phyloP scores from a whole-genome alignment of 1,140 invertebrate species.

The Heliothis virescens region DNA sequence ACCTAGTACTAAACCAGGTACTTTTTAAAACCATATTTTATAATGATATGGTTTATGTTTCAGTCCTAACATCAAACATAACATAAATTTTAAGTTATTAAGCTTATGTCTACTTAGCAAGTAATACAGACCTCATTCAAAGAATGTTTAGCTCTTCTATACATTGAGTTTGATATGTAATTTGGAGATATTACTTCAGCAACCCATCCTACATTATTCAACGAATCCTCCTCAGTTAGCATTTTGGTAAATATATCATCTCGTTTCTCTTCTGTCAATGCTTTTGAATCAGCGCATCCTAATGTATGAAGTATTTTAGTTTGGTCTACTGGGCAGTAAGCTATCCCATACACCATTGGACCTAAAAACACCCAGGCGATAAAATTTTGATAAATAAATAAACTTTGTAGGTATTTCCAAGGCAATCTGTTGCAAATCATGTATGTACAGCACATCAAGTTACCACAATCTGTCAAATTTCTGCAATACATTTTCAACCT shows the following conservation, averaged over 20 bases:
- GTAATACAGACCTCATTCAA: conserved; percentile 91
- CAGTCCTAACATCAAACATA: too few species aligned
- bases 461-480: too few species aligned
- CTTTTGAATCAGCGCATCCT: conserved; percentile 98
- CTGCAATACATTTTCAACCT: too few species aligned
- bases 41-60: too few species aligned
- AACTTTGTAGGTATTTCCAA: too few species aligned
- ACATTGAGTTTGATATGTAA: conserved; percentile 96
- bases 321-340: conserved; percentile 92
- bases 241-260: conserved; percentile 95
- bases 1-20: too few species aligned
- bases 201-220: conserved; percentile 93
- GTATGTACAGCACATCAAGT: too few species aligned
- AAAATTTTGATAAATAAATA: too few species aligned
- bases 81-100: not conserved
- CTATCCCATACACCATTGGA: conserved; percentile 98
- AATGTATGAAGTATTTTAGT: conserved; percentile 91
- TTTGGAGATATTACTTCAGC: conserved; percentile 97
- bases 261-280: conserved; percentile 95
- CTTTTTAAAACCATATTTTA: too few species aligned
- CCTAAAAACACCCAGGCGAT: conserved; percentile 84
- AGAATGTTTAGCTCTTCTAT: conserved; percentile 94
- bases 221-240: conserved; percentile 87
- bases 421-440: too few species aligned
- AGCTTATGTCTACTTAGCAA: not conserved